Base-by-base conservation (phyloP, 2,113 vertebrate species). In the Platysternon megacephalum region DNA sequence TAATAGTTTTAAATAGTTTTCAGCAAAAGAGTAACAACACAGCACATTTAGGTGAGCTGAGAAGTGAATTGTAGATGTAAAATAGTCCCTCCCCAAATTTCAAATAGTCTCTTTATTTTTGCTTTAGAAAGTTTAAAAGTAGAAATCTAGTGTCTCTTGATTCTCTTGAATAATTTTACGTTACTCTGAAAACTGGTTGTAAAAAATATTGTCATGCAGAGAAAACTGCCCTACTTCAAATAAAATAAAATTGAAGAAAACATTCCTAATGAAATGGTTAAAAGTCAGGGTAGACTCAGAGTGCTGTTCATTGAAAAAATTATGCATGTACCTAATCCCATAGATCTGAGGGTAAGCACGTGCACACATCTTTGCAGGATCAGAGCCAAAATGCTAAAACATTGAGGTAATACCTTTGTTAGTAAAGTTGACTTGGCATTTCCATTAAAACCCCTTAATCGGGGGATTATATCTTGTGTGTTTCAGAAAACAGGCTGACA, bases 21-120 rank as follows among this genome's bases (percentile, higher is more conserved):
- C n/a, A 32, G 76, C 14, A 32, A 29, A 10, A 0, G 9, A 32
- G 48, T 1, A 35, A 4, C 28, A 8, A 21, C 9, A 5, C 32
- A n/a, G 51, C 51, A 55, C 49, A n/a, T 46, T 17, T 26, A 22
- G n/a, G 11, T n/a, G 26, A 76, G 11, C 42, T 44, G 21, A 76
- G 74, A 46, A 46, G 11, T n/a, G 26, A 28, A 26, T 8, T 48
- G 12, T 49, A 32, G 29, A 48, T 79, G 44, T 79, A 49, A 79
- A 79, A 16, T 49, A 48, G 2, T 79, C 28, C 26, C 76, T 48
- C 29, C 46, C 2, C 46, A 79, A 49, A 48, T 79, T 79, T 79
- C 4, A 79, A 79, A 79, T 6, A 19, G 28, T 32, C 6, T 14
- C 14, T 79, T 79, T 29, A 49, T 79, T 29, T 32, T 49, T 49